Evolutionary conservation across 2,797 vertebrate genomes (phyloP), one percentile per base, ranked within the genome.

Genomic region (Pseudotriccus pelzelni): DNA sequence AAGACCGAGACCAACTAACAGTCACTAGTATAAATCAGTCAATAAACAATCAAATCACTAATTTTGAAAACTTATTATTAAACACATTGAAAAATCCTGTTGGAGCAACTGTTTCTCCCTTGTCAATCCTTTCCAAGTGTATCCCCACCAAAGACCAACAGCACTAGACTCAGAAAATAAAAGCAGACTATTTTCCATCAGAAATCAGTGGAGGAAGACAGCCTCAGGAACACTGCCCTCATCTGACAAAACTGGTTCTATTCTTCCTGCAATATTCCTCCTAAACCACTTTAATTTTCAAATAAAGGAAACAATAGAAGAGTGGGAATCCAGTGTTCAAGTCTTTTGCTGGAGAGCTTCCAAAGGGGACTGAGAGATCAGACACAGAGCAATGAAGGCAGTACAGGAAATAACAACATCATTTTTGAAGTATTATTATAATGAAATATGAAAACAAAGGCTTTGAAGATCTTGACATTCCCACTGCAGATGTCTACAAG

Each of bases 231-330:
- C 83, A 83, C 30, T 30, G 47, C 39, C 47, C 55, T 46, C 64
- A 59, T 41, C 92, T 89, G 77, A 89, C 56, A 93, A 76, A 91
- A 87, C 56, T 56, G 20, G 8, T 94, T 94, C 75, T 34, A 53
- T 16, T 87, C 63, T 72, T 93, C 68, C 86, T 69, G 41, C 46
- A 85, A 46, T 68, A 88, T 34, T 79, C 56, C 34, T 68, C 18
- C 62, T 24, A n/a, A 75, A 69, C 14, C 34, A 58, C 80, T 70
- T 64, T 82, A 11, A 83, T 41, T 50, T 63, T 70, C 53, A 82
- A 66, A 66, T 43, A 84, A 78, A 55, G 10, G 59, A 55, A 84
- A 56, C 18, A 9, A 66, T 20, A 77, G 36, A 81, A 39, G 43
- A 89, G n/a, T 7, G 25, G 18, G 32, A 92, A 85, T 66, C 49